Evolutionary conservation across 2,888 invertebrate species (phyloP), one percentile per base, ranked within the genome.

Genomic region (Scaptomyza cyrtandrae): DNA sequence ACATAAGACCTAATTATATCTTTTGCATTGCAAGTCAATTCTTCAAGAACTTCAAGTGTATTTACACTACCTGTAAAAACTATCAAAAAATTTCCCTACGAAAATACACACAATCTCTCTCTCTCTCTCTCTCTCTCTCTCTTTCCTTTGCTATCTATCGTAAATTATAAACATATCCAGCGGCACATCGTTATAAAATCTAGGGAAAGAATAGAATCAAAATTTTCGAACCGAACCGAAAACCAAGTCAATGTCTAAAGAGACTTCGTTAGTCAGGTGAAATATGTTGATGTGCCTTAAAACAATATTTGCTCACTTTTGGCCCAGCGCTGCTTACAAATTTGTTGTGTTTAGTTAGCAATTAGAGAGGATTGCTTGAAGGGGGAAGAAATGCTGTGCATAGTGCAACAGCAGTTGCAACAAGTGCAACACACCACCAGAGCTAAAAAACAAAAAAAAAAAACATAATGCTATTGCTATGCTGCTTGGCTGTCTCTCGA

Each of bases 131-230:
- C 4, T 5, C 9, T 35, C 24, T 58, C 3, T 24, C 16, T 10
- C 33, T 39, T n/a, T 6, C 14, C 35, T 24, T 53, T 45, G 14
- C 35, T 7, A 6, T 31, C 16, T 35, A 69, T 80, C 80, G 86
- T 86, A 88, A 88, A 83, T 83, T 88, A 86, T 86, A 86, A 86
- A 86, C 86, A 86, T 78, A 73, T 86, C 88, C 37, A 45, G 27
- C 43, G 29, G 61, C 88, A 88, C 86, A 69, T 86, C 86, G 71
- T 86, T 86, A 77, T 72, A 68, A 71, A 76, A 78, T 68, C 68
- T 72, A 61, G 64, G 61, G 63, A 79, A 64, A 43, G 60, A 63
- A 75, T 43, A 56, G 49, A 65, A 55, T 52, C 63, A 55, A 57
- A 39, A 0, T 39, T 24, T 53, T 3, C 6, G 6, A 29, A 29